Conservation (phyloP, 2,113 vertebrate species). For the Phaethornis superciliosus region DNA sequence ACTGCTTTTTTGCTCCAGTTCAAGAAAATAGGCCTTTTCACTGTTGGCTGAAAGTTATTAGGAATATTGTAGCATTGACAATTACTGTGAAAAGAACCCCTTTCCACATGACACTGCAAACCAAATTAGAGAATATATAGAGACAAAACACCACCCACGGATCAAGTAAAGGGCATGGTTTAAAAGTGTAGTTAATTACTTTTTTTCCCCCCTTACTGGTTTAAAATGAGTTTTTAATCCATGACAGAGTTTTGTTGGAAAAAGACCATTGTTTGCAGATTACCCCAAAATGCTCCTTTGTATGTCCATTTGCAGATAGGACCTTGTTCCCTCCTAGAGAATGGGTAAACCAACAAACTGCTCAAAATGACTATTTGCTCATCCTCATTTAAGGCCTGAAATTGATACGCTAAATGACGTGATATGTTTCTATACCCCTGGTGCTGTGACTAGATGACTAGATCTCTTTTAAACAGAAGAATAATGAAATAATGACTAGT, state of each 20-base stretch:
- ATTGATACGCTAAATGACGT: neutral
- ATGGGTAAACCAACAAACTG: neutral
- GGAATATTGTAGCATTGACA: neutral
- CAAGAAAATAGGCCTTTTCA: neutral
- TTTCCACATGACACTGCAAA: neutral
- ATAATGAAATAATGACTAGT: constrained; percentile 6
- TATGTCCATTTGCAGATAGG: neutral
- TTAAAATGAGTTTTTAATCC: neutral
- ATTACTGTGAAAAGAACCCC: neutral
- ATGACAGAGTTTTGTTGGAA: neutral
- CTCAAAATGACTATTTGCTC: neutral
- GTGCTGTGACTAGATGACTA: constrained; percentile 9
- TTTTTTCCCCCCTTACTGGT: neutral
- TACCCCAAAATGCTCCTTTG: neutral
- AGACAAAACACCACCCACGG: neutral
- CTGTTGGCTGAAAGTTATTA: neutral
- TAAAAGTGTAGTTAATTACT: neutral
- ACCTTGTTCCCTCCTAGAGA: neutral
- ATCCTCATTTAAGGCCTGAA: constrained; percentile 31
- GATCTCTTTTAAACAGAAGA: constrained; percentile 12
- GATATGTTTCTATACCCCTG: constrained; percentile 7
- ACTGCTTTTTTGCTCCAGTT: neutral
- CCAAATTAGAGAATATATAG: neutral
- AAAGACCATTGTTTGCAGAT: neutral
- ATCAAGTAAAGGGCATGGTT: neutral